Percentiles rank a stretch among this genome's conserved stretches.
Conservation (phyloP, 2,888 invertebrate genomes). For the Nycteola revayana region DNA sequence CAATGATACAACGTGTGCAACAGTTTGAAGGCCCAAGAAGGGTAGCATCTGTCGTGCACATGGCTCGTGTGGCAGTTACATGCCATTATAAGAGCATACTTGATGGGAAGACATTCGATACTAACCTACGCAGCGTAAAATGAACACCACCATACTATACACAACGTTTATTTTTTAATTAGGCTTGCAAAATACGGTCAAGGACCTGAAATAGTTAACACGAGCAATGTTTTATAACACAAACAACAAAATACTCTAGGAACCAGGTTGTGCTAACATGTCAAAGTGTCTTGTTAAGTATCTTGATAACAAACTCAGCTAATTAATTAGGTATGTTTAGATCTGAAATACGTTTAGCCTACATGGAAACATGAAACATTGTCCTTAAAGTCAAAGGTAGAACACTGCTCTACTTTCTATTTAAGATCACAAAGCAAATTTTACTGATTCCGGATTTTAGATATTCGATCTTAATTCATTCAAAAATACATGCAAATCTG, state of each 20-base stretch:
- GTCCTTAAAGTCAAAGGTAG: too few species aligned
- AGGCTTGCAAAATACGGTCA: slow-evolving; percentile 53
- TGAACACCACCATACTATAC: slow-evolving; percentile 47
- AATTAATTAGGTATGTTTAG: too few species aligned
- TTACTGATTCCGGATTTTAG: too few species aligned
- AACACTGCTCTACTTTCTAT: slow-evolving; percentile 20
- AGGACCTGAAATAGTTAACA: slow-evolving; percentile 43
- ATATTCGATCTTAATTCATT: too few species aligned
- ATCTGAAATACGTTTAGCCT: too few species aligned
- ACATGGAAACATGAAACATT: too few species aligned
- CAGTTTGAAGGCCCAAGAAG: slow-evolving; percentile 50
- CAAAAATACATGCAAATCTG: too few species aligned
- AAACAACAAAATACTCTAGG: slow-evolving; percentile 30
- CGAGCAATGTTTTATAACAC: slow-evolving; percentile 37
- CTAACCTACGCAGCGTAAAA: slow-evolving; percentile 38
- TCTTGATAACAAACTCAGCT: neutral
- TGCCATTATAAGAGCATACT: slow-evolving; percentile 53
- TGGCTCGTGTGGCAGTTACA: slow-evolving; percentile 48
- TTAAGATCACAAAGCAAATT: too few species aligned
- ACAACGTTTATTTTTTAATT: slow-evolving; percentile 51
- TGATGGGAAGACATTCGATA: slow-evolving; percentile 65
- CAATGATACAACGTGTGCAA: slow-evolving; percentile 29
- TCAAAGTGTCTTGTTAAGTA: slow-evolving; percentile 22
- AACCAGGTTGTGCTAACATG: slow-evolving; percentile 47
- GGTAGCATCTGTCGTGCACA: slow-evolving; percentile 74